A percentile compares a stretch with the other conserved stretches of the same genome.
phyloP scores from a whole-genome alignment of 2,113 vertebrate species.

The Lampris megalopsis region DNA sequence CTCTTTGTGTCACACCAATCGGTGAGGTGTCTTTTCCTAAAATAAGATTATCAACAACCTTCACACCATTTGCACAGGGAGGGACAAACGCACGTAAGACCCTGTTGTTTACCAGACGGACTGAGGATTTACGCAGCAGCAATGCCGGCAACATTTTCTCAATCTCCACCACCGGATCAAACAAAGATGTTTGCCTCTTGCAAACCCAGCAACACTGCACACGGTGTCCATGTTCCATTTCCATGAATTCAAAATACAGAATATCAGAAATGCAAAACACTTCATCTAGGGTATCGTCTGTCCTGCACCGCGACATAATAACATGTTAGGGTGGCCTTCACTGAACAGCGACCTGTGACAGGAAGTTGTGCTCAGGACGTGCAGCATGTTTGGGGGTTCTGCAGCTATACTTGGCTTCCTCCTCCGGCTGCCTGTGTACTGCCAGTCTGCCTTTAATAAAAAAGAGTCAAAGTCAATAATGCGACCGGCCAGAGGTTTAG shows the following conservation, averaged over 20 bases:
- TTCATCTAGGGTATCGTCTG: background rate
- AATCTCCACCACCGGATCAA: background rate
- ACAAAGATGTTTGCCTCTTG: conserved; percentile 16
- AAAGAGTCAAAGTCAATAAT: background rate
- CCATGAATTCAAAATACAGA: conserved; percentile 14
- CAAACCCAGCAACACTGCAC: conserved; percentile 15
- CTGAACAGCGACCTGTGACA: conserved; percentile 7
- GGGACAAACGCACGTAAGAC: background rate
- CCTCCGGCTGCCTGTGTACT: background rate
- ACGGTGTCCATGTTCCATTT: background rate
- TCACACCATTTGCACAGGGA: conserved; percentile 23
- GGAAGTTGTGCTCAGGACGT: conserved; percentile 1
- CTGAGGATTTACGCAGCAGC: background rate
- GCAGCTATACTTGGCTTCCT: conserved; percentile 5
- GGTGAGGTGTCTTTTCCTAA: conserved; percentile 44
- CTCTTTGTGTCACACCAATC: conserved; percentile 36
- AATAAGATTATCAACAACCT: conserved; percentile 39
- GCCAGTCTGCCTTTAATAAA: background rate
- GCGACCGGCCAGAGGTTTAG: background rate
- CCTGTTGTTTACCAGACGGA: background rate
- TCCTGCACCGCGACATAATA: background rate
- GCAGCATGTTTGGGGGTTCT: background rate
- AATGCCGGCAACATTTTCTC: background rate
- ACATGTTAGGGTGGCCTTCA: conserved; percentile 5
- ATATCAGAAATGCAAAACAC: conserved; percentile 19